Evolutionary conservation across 2,797 vertebrate genomes (phyloP), one percentile per base, ranked within the genome.

Genomic region (Sebastes oblongus): DNA sequence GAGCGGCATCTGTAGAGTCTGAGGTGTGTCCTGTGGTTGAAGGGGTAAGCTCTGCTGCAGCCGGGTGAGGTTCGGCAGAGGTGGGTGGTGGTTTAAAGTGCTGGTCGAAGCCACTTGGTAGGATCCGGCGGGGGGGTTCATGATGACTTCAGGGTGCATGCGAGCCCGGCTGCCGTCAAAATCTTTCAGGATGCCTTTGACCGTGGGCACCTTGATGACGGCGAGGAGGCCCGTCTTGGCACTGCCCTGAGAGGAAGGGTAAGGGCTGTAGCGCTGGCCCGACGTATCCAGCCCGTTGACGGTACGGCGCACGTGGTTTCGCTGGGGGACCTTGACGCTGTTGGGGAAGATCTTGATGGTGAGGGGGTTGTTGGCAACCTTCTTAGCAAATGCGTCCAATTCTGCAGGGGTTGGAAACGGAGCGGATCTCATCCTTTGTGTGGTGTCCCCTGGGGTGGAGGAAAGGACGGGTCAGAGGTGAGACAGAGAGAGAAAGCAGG

Each of bases 301-400:
- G 39, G 98, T 99, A 80, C 98, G 98, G 66, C 98, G 98, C 88
- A 98, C 95, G 96, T 99, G 98, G 96, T 99, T 99, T 95, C 98
- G 94, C 95, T 99, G 98, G 85, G 98, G 98, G 93, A 99, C 98
- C 94, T 99, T 99, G 95, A 99, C 96, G 86, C 98, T 99, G 96
- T 99, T 99, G 86, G 98, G 98, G 82, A 99, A 99, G 91, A 99
- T 99, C 96, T 99, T 99, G 94, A 99, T 98, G 91, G 98, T 99
- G 94, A 99, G 97, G 81, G 98, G 98, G 90, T 97, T 97, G 96
- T 98, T 98, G 96, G 98, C 98, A 92, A 99, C 98, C 95, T 99
- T 99, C 97, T 99, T 99, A 99, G 98, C 98, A 98, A 98, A 99
- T 84, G 98, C 98, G 94, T 99, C 98, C 97, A 99, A 98, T 97